Evolutionary conservation across 2,113 vertebrate genomes (phyloP).

Genomic region (Montifringilla adamsi): DNA sequence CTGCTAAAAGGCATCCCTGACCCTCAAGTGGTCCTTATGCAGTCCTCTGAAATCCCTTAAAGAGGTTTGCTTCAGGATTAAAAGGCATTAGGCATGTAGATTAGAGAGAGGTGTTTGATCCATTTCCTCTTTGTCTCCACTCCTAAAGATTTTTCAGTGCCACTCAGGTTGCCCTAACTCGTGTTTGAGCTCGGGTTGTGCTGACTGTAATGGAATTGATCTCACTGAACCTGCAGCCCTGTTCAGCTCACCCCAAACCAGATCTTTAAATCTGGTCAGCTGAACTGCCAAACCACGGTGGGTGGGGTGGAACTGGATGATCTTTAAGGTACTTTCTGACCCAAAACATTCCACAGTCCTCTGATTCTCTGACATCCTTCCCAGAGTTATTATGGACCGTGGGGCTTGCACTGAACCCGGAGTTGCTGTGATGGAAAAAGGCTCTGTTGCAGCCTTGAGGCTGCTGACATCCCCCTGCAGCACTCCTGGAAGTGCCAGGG

Average conservation of each 20-base stretch:
- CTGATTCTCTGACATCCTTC: neutral
- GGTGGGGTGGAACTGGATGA: neutral
- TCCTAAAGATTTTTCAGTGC: neutral
- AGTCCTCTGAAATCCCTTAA: neutral
- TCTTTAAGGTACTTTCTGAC: neutral
- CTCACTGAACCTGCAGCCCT: neutral
- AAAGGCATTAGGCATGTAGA: neutral
- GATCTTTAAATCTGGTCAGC: neutral
- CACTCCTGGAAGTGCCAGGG: neutral
- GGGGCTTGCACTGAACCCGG: neutral
- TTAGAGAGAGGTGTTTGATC: neutral
- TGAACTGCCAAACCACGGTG: neutral
- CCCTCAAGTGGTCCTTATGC: neutral
- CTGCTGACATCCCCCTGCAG: neutral
- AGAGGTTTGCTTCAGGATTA: neutral
- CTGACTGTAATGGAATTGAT: neutral
- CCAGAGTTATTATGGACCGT: neutral
- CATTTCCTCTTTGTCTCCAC: neutral
- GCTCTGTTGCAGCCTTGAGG: neutral
- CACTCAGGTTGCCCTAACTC: neutral
- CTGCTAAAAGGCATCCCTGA: neutral
- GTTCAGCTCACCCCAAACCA: neutral
- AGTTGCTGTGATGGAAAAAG: accelerated
- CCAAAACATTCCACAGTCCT: neutral
- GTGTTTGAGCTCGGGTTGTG: accelerated